phyloP scores from a whole-genome alignment of 1,140 invertebrate species.

The Semibalanus balanoides region DNA sequence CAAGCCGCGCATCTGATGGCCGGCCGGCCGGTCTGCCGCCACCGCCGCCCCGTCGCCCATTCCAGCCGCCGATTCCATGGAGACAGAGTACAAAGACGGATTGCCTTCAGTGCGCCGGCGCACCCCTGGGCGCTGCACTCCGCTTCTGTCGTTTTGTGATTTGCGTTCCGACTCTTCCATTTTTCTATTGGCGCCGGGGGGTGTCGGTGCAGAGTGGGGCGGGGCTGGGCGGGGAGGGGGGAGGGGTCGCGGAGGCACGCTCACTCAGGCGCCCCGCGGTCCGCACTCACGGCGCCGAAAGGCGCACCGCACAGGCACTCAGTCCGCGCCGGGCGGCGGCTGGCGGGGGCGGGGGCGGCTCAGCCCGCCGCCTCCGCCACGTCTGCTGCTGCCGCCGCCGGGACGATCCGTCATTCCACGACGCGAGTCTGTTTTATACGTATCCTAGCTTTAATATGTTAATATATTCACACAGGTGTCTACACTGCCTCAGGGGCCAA shows the following conservation, averaged over 20 bases:
- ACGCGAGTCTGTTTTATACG: neutral
- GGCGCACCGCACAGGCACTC: no score
- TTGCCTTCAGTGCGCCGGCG: neutral
- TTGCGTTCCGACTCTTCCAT: neutral
- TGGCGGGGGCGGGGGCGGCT: no score
- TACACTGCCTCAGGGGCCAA: conserved; percentile 1
- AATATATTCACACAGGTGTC: neutral
- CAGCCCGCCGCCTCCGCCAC: no score
- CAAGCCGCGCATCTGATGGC: conserved; percentile 41
- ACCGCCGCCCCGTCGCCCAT: neutral
- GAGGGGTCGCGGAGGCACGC: no score
- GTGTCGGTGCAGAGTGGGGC: neutral
- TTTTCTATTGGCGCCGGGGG: neutral
- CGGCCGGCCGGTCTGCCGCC: no score
- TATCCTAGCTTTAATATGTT: neutral
- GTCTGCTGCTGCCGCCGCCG: no score
- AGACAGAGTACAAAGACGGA: neutral
- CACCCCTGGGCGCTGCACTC: neutral
- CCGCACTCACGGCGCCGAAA: neutral
- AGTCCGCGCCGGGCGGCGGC: no score
- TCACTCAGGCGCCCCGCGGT: neutral
- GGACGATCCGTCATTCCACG: neutral
- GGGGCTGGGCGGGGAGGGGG: neutral
- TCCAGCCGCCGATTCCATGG: neutral
- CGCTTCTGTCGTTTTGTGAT: neutral